These are phyloP conservation scores for Rutilus rutilus DNA, from an alignment of 2,113 vertebrate genomes.

Conservation along the genomic window DNA sequence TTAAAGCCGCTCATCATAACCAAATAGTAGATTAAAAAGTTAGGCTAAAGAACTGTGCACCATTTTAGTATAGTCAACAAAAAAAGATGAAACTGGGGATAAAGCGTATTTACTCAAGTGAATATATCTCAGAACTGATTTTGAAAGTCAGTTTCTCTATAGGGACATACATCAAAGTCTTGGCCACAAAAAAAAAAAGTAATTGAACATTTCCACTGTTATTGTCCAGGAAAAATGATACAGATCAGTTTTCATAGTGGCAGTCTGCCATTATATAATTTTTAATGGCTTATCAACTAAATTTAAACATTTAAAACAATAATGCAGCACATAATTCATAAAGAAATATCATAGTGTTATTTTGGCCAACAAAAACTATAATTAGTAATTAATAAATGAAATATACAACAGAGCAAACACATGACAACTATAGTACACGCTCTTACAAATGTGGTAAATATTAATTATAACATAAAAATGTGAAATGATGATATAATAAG, in stretches of 20 bases:
- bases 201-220: background rate
- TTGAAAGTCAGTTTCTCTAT: slow-evolving; percentile 6
- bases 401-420: too few relatives aligned
- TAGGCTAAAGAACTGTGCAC: background rate
- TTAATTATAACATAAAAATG: too few relatives aligned
- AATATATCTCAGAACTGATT: slow-evolving; percentile 9
- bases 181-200: background rate
- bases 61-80: background rate
- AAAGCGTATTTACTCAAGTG: background rate
- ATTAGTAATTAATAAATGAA: background rate
- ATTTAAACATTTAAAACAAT: background rate
- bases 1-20: background rate
- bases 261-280: background rate
- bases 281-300: background rate
- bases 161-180: background rate
- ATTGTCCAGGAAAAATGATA: background rate
- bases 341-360: background rate
- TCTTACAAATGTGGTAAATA: too few relatives aligned
- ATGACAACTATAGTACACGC: too few relatives aligned
- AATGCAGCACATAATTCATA: background rate
- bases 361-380: background rate
- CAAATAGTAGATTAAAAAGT: background rate
- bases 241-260: slow-evolving; percentile 8
- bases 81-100: background rate
- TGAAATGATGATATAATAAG: too few relatives aligned